Conservation (phyloP, 1,140 invertebrate species). For the Delia radicum region DNA sequence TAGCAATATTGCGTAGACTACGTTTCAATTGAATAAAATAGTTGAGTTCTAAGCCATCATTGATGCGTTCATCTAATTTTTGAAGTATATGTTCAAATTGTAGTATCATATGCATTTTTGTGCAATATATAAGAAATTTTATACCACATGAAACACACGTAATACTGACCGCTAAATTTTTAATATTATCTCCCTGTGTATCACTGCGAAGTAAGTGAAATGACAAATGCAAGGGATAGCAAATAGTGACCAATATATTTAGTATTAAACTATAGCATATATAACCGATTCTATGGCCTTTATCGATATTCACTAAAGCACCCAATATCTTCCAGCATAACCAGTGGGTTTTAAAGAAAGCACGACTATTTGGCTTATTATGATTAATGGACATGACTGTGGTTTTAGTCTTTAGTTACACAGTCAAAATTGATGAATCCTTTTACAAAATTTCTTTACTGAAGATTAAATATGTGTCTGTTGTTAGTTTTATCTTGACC, state of each 20-base stretch:
- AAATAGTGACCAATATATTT: slow-evolving; percentile 36
- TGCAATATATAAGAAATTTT: slow-evolving; percentile 37
- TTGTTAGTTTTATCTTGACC: no score
- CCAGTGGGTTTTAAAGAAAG: slow-evolving; percentile 24
- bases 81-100: slow-evolving; percentile 34
- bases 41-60: neutral
- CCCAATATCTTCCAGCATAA: slow-evolving; percentile 28
- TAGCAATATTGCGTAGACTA: slow-evolving; percentile 32
- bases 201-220: slow-evolving; percentile 32
- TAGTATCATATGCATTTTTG: slow-evolving; percentile 32
- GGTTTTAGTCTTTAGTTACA: neutral
- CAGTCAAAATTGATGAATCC: no score
- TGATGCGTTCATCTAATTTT: slow-evolving; percentile 33
- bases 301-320: neutral
- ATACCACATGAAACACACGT: slow-evolving; percentile 37
- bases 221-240: slow-evolving; percentile 39
- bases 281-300: neutral
- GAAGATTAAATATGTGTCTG: no score
- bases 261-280: slow-evolving; percentile 12
- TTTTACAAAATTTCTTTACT: no score
- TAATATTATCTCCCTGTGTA: slow-evolving; percentile 36
- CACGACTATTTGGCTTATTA: neutral
- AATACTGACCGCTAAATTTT: slow-evolving; percentile 35
- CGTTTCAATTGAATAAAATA: slow-evolving; percentile 31
- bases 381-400: neutral